phyloP scores from a whole-genome alignment of 1,140 invertebrate species.

The Drosophila persimilis region DNA sequence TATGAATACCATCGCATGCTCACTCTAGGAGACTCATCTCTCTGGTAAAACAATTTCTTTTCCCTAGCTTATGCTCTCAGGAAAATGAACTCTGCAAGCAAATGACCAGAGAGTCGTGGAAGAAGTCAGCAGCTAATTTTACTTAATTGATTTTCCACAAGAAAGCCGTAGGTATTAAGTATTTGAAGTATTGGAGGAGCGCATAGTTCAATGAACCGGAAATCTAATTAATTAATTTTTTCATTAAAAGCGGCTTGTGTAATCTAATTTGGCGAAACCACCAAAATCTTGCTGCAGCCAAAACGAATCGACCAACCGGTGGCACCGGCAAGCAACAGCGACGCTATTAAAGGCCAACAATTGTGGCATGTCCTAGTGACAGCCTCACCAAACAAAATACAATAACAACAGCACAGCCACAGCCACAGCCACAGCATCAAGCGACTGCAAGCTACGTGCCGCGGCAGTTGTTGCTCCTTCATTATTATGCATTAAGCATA shows the following conservation, averaged over 20 bases:
- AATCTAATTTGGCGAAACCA: constrained; percentile 47
- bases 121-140: no score
- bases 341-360: constrained; percentile 57
- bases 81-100: constrained; percentile 20
- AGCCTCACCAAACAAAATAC: constrained; percentile 46
- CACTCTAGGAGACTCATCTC: constrained; percentile 21
- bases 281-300: constrained; percentile 46
- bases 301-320: constrained; percentile 34
- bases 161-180: no score
- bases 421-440: constrained; percentile 10
- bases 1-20: constrained; percentile 67
- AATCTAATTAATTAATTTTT: constrained; percentile 45
- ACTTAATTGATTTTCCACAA: not conserved
- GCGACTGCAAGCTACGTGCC: constrained; percentile 44
- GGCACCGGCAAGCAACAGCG: constrained; percentile 18
- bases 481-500: constrained; percentile 64
- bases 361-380: constrained; percentile 62
- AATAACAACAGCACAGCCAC: constrained; percentile 38
- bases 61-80: not conserved
- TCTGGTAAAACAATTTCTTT: no score
- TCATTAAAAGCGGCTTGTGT: constrained; percentile 42
- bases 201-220: constrained; percentile 36
- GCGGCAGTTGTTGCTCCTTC: constrained; percentile 51
- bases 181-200: not conserved
- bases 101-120: no score